phyloP scores from a whole-genome alignment of 2,113 vertebrate genomes.

The Chaetura pelagica region DNA sequence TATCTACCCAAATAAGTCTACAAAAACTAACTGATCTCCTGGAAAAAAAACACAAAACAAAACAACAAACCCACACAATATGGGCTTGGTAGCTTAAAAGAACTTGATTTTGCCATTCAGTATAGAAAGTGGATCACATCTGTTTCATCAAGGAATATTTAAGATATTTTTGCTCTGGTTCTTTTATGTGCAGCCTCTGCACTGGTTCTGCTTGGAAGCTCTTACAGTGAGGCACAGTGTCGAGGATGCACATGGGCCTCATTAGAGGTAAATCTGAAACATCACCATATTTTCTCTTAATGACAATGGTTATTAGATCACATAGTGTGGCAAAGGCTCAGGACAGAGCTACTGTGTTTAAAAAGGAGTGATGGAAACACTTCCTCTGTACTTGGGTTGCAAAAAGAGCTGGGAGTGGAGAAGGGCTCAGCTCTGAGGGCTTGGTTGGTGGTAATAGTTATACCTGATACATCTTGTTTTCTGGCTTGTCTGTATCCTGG shows the following conservation, averaged over 20 bases:
- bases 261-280: conserved; percentile 4
- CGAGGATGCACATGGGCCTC: neutral
- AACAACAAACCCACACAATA: neutral
- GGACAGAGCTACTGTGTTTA: neutral
- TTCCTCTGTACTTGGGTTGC: neutral
- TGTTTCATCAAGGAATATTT: neutral
- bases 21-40: neutral
- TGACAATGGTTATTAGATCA: too few relatives aligned
- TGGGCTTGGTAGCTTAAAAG: neutral
- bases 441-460: neutral
- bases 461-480: neutral
- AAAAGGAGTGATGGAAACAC: neutral
- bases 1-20: neutral
- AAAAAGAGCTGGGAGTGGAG: neutral
- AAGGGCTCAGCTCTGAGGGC: neutral
- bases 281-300: neutral
- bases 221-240: neutral
- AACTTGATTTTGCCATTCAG: neutral
- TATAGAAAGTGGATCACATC: neutral
- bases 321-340: neutral
- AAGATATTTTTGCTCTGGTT: neutral
- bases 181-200: neutral
- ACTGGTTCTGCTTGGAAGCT: conserved; percentile 12
- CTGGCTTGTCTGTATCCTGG: neutral
- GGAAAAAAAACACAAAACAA: neutral